A percentile compares a stretch with the other conserved stretches of the same genome.
These are phyloP conservation scores for Craterocephalus amniculus DNA, from an alignment of 2,797 vertebrate genomes.

Conservation along the genomic window DNA sequence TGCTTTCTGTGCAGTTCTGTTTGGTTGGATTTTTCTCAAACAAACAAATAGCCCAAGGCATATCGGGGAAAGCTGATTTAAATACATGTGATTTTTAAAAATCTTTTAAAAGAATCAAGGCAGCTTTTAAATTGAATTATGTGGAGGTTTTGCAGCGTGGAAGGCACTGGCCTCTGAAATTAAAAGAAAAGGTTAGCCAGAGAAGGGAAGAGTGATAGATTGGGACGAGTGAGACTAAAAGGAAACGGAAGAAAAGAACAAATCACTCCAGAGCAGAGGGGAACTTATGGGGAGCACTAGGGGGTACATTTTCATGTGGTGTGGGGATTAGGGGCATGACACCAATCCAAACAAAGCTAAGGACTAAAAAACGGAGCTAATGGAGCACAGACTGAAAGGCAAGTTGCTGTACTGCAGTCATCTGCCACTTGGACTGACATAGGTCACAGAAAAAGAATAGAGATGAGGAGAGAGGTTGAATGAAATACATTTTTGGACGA, in stretches of 20 bases:
- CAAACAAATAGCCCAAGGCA: slow-evolving; percentile 27
- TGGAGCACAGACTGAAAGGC: slow-evolving; percentile 58
- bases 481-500: slow-evolving; percentile 3
- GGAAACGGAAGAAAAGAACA: slow-evolving; percentile 32
- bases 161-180: slow-evolving; percentile 7
- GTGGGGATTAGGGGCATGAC: slow-evolving; percentile 77
- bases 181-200: slow-evolving; percentile 9
- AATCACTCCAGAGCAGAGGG: slow-evolving; percentile 37
- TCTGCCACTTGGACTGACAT: slow-evolving; percentile 13
- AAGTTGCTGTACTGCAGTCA: slow-evolving; percentile 7
- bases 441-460: slow-evolving; percentile 14
- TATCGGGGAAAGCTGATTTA: slow-evolving; percentile 1
- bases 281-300: slow-evolving; percentile 26
- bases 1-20: slow-evolving; percentile 23
- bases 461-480: slow-evolving; percentile 12
- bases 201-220: slow-evolving; percentile 16
- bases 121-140: neutral
- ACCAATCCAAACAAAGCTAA: slow-evolving; percentile 79
- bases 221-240: slow-evolving; percentile 25
- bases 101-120: neutral
- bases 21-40: slow-evolving; percentile 8
- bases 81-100: neutral
- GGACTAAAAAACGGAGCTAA: slow-evolving; percentile 70
- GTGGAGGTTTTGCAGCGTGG: neutral
- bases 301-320: slow-evolving; percentile 54